Evolutionary conservation across 2,113 vertebrate species (phyloP).

Genomic region (Corvus cornix): DNA sequence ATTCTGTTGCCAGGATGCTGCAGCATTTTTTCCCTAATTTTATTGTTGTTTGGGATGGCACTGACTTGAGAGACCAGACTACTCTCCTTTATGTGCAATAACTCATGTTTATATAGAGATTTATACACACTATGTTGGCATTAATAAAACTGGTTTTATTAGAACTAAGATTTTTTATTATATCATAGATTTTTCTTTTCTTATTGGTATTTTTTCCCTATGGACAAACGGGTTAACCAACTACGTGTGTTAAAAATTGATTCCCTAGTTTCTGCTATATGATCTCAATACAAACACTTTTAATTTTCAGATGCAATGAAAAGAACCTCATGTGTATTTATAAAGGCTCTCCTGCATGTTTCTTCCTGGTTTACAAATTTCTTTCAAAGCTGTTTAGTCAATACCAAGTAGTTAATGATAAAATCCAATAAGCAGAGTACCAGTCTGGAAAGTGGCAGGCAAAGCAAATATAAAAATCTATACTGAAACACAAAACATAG

Average conservation of each 20-base stretch:
- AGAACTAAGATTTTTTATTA: not conserved
- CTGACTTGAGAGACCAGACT: not conserved
- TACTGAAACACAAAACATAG: not conserved
- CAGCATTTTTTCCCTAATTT: not conserved
- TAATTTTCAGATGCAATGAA: slow-evolving; percentile 8
- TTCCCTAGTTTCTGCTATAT: not conserved
- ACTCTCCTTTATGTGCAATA: not conserved
- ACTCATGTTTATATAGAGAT: not conserved
- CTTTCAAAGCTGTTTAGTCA: not conserved
- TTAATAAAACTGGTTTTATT: not conserved
- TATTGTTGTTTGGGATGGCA: not conserved
- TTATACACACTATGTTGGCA: not conserved
- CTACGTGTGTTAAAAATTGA: not conserved
- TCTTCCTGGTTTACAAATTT: not conserved
- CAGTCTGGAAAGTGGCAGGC: not conserved
- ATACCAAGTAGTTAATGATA: not conserved
- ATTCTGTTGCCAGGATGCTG: not conserved
- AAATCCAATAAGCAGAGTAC: not conserved
- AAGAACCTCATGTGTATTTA: not conserved
- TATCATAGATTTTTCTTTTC: not conserved
- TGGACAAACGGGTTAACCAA: not conserved
- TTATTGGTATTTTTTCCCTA: not conserved
- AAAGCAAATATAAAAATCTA: not conserved
- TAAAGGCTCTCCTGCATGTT: not conserved
- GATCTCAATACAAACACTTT: not conserved